These are phyloP conservation scores for Meghimatium bilineatum DNA, from an alignment of 2,888 invertebrate genomes.

Conservation along the genomic window DNA sequence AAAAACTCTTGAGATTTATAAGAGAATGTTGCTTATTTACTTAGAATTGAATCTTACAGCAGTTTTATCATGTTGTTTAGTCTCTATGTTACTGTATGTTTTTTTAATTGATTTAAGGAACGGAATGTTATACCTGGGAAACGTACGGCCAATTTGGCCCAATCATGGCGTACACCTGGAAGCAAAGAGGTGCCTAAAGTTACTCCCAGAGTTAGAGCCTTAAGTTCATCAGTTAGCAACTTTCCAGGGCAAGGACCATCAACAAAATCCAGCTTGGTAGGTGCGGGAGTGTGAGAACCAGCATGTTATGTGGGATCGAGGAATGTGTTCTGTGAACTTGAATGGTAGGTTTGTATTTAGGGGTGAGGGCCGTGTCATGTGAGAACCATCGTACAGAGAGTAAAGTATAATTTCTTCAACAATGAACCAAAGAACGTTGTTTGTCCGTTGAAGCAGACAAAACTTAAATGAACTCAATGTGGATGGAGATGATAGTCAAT, in stretches of 20 bases:
- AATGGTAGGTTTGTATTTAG: background rate
- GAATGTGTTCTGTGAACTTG: background rate
- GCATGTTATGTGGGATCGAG: too few species aligned
- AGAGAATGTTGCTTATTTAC: too few species aligned
- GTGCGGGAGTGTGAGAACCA: background rate
- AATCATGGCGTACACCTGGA: background rate
- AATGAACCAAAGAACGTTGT: too few species aligned
- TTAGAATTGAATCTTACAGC: too few species aligned
- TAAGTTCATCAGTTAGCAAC: conserved; percentile 3
- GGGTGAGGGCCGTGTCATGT: too few species aligned
- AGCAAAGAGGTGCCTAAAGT: conserved; percentile 3
- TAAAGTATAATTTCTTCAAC: too few species aligned
- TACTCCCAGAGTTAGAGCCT: background rate
- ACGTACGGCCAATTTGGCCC: background rate
- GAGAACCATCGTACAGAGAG: too few species aligned
- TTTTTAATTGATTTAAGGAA: background rate
- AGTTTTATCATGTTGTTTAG: too few species aligned
- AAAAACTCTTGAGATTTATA: too few species aligned
- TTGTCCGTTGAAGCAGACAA: too few species aligned
- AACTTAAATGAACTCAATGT: too few species aligned
- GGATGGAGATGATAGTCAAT: too few species aligned
- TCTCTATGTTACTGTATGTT: background rate
- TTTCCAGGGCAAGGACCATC: conserved; percentile 15
- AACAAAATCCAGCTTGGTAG: background rate
- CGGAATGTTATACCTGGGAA: background rate